Conservation (phyloP, 1,140 invertebrate genomes). For the Drosophila lowei region DNA sequence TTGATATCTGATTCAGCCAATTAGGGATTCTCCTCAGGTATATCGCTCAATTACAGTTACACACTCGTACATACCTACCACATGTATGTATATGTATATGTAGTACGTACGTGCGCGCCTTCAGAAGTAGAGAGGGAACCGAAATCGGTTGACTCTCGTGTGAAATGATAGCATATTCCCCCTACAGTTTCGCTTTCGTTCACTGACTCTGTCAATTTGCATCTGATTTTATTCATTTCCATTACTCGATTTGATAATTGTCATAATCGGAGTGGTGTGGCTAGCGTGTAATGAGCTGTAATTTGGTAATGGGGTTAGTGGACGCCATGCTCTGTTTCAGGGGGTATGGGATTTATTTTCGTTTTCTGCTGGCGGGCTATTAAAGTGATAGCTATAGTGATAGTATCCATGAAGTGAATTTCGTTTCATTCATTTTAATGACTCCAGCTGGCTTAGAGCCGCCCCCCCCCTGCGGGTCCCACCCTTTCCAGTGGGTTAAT, state of each 20-base stretch:
- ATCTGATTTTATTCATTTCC: constrained; percentile 31
- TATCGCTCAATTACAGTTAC: constrained; percentile 35
- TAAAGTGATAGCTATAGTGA: too few relatives aligned
- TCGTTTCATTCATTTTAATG: too few relatives aligned
- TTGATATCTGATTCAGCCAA: constrained; percentile 22
- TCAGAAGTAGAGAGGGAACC: constrained; percentile 19
- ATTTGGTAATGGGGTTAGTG: constrained; percentile 42
- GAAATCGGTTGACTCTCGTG: constrained; percentile 44
- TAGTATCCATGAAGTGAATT: too few relatives aligned
- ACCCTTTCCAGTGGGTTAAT: too few relatives aligned
- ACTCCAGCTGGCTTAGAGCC: neutral
- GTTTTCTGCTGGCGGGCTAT: constrained; percentile 4
- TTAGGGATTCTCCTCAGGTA: constrained; percentile 32
- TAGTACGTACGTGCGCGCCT: constrained; percentile 6
- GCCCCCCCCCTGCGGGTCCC: too few relatives aligned
- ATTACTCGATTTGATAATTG: constrained; percentile 52
- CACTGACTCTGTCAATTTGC: constrained; percentile 17
- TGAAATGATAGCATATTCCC: constrained; percentile 25
- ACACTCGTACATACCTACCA: neutral
- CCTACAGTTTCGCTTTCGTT: constrained; percentile 20
- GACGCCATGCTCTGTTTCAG: constrained; percentile 44
- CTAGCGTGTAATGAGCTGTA: constrained; percentile 18
- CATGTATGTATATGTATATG: neutral
- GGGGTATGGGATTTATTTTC: constrained; percentile 48
- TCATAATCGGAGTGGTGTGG: constrained; percentile 38